phyloP scores from a whole-genome alignment of 2,797 vertebrate species.

The Paguma larvata region DNA sequence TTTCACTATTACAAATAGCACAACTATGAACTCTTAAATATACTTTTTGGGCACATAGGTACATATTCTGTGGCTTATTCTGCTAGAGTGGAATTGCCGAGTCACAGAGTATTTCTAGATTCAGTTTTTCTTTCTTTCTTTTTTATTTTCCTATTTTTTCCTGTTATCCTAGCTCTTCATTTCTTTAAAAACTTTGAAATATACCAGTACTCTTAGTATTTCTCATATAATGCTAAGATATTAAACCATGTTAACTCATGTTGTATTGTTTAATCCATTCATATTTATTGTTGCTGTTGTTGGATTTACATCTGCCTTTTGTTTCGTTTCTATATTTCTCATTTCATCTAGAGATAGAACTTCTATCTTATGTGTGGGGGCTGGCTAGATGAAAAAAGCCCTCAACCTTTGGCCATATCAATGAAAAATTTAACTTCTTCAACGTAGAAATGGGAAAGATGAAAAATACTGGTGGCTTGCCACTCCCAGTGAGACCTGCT shows the following conservation, averaged over 20 bases:
- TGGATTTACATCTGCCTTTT: not conserved
- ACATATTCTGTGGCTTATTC: not conserved
- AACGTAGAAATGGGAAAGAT: not conserved
- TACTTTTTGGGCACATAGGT: not conserved
- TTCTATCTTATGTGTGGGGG: not conserved
- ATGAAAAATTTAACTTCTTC: not conserved
- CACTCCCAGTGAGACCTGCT: not conserved
- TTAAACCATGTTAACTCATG: not conserved
- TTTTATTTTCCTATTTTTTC: not conserved
- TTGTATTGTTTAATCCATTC: not conserved
- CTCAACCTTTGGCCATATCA: not conserved
- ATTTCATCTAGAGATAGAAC: not conserved
- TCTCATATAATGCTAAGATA: not conserved
- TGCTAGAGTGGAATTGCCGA: not conserved
- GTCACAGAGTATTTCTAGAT: not conserved
- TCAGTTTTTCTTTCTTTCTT: accelerated
- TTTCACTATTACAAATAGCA: not conserved
- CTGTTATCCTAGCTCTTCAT: not conserved
- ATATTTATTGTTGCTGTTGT: not conserved
- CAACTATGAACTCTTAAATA: not conserved
- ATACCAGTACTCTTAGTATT: not conserved
- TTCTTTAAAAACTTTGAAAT: not conserved
- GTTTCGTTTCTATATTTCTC: not conserved
- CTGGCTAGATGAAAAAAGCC: not conserved
- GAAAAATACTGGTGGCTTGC: not conserved